Percentiles rank a stretch among this genome's conserved stretches.
phyloP scores from a whole-genome alignment of 1,140 invertebrate species.

The Heliconius congener region DNA sequence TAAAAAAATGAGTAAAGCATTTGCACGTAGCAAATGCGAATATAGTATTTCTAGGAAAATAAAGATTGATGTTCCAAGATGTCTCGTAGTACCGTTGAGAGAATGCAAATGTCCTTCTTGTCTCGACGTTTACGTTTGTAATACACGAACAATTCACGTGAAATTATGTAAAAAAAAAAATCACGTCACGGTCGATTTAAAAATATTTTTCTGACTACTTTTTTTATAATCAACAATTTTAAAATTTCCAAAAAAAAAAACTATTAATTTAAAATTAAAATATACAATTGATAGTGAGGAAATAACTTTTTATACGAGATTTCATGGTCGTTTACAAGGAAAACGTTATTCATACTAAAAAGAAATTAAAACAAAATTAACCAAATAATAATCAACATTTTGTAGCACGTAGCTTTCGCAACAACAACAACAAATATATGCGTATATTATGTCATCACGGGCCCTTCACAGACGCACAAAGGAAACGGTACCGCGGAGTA shows the following conservation, averaged over 20 bases:
- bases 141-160: conserved; percentile 12
- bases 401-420: not conserved
- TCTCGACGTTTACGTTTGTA: conserved; percentile 9
- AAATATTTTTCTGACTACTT: not conserved
- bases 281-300: not conserved
- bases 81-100: conserved; percentile 27
- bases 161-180: not conserved
- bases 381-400: not conserved
- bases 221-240: not conserved
- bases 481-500: conserved; percentile 21
- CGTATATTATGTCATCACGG: conserved; percentile 15
- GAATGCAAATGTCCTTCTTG: conserved; percentile 29
- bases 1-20: not conserved
- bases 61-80: conserved; percentile 29
- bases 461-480: conserved; percentile 18
- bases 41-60: conserved; percentile 31
- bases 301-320: not conserved
- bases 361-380: not conserved
- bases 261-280: not conserved
- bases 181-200: not conserved
- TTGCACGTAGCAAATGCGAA: conserved; percentile 16
- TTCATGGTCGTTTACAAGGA: not conserved
- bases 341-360: not conserved
- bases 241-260: not conserved
- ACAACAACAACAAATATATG: not conserved